Evolutionary conservation across 2,888 invertebrate species (phyloP), one percentile per base, ranked within the genome.

Genomic region (Lissocephala sabroskyi): DNA sequence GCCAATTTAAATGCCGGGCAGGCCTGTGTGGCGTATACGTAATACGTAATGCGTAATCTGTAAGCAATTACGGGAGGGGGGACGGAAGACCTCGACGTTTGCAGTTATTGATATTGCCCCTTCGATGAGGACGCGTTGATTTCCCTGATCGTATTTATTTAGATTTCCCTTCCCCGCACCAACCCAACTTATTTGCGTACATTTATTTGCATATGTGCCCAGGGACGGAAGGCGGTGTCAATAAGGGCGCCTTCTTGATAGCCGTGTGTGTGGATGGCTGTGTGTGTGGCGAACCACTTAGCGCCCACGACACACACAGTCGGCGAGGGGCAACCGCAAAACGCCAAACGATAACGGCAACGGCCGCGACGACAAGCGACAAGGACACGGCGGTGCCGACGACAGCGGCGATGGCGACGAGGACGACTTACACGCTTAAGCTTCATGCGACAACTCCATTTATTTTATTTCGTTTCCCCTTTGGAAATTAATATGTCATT

Each of bases 401-500:
- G 14, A 35, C 37, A 19, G 10, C 30, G 11, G n/a, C 30, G 10
- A 30, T 9, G 37, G 19, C 17, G 19, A 18, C 37, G 5, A 19
- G 47, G 48, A 53, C 53, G 48, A 53, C 53, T 62, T 48, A 53
- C 61, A 52, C 9, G 51, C 61, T 58, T 33, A 49, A 52, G 55
- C 67, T 59, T 17, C 36, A 30, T 52, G 70, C 74, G 64, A 74
- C 64, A 76, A 59, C 74, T 76, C 62, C 70, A 76, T 66, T 76
- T 49, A 57, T 57, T 68, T 76, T 62, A 76, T 65, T 73, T 64
- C 74, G 60, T 76, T 73, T 76, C 65, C 74, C 68, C 76, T 62
- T 76, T 73, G 64, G 74, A 76, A 73, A 73, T 76, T 73, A 76
- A 73, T 73, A 76, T 73, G 76, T 76, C 74, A 76, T 73, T 73